Evolutionary conservation across 2,797 vertebrate species (phyloP).

Genomic region (Coranthus polyacanthus): DNA sequence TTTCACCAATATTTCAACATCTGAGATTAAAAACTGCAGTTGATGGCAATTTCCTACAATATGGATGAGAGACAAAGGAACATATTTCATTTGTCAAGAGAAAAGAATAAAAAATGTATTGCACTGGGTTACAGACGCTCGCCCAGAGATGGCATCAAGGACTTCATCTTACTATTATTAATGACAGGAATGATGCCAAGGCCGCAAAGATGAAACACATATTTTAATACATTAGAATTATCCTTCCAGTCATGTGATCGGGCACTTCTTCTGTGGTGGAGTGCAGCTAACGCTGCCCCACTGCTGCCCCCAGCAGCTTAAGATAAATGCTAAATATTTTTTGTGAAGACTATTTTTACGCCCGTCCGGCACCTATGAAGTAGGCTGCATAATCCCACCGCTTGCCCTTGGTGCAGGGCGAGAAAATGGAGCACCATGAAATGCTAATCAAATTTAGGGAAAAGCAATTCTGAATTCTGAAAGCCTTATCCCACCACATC

Average conservation of each 20-base stretch:
- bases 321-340: constrained; percentile 44
- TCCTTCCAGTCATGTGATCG: neutral
- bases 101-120: no score
- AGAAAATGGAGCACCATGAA: constrained; percentile 70
- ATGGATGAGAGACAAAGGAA: no score
- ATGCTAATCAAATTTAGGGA: constrained; percentile 80
- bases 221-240: neutral
- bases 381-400: constrained; percentile 44
- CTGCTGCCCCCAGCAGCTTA: constrained; percentile 6
- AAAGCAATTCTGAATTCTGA: constrained; percentile 77
- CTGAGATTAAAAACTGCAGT: no score
- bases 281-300: constrained; percentile 7
- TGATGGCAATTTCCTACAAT: no score
- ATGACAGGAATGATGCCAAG: constrained; percentile 6
- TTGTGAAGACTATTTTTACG: constrained; percentile 37
- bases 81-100: no score
- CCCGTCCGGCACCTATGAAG: constrained; percentile 35
- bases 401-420: constrained; percentile 63
- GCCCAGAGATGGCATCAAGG: neutral
- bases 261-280: neutral
- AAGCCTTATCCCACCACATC: constrained; percentile 71
- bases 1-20: no score
- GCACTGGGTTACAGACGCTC: no score
- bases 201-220: neutral
- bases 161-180: constrained; percentile 15